Evolutionary conservation across 2,113 vertebrate species (phyloP).

Genomic region (Vombatus ursinus): DNA sequence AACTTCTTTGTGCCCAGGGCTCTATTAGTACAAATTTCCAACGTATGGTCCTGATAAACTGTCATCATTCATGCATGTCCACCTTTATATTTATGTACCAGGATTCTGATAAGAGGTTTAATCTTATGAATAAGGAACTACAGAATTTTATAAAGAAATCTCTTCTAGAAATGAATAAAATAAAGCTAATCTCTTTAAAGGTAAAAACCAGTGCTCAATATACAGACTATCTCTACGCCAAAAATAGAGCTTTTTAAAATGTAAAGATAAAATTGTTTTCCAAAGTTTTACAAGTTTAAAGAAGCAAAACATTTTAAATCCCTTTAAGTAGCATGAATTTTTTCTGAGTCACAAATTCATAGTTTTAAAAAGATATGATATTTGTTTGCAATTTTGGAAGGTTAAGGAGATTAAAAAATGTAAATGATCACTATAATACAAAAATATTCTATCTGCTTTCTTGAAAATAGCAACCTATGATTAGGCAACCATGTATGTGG

Average conservation of each 20-base stretch:
- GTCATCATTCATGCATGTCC: slow-evolving; percentile 49
- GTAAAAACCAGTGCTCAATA: slow-evolving; percentile 58
- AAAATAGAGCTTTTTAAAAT: slow-evolving; percentile 59
- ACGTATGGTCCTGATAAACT: slow-evolving; percentile 1
- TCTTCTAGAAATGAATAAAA: slow-evolving; percentile 62
- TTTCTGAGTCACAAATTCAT: neutral
- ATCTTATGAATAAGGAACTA: slow-evolving; percentile 45
- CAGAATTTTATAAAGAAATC: slow-evolving; percentile 58
- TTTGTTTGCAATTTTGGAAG: slow-evolving; percentile 46
- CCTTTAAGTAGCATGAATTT: slow-evolving; percentile 53
- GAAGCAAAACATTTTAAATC: slow-evolving; percentile 23
- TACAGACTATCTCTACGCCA: slow-evolving; percentile 1
- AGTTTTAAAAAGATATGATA: slow-evolving; percentile 41
- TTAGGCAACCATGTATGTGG: neutral
- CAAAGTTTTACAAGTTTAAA: slow-evolving; percentile 49
- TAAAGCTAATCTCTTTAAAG: slow-evolving; percentile 60
- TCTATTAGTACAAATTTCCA: neutral
- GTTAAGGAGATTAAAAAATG: slow-evolving; percentile 5
- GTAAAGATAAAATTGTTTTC: slow-evolving; percentile 42
- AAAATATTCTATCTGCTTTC: slow-evolving; percentile 28
- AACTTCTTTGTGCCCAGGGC: neutral
- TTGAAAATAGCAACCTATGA: slow-evolving; percentile 36
- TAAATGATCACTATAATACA: slow-evolving; percentile 32
- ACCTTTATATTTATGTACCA: slow-evolving; percentile 45
- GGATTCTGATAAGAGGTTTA: slow-evolving; percentile 50